phyloP scores from a whole-genome alignment of 1,140 invertebrate genomes.

The Vollenhovia emeryi region DNA sequence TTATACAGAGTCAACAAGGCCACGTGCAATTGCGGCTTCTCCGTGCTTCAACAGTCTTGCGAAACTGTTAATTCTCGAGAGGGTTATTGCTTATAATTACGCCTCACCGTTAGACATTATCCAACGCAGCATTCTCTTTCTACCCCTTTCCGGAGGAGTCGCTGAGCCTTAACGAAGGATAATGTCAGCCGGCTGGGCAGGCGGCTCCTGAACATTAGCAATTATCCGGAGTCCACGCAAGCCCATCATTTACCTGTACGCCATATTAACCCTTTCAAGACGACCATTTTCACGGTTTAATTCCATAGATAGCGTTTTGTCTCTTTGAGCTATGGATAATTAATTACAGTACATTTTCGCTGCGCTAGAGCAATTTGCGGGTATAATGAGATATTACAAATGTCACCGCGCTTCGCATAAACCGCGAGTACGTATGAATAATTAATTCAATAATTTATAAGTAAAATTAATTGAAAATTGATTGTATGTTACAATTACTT shows the following conservation, averaged over 20 bases:
- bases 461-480: background rate
- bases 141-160: background rate
- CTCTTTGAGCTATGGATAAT: background rate
- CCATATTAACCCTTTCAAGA: constrained; percentile 23
- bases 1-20: background rate
- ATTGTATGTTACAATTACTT: background rate
- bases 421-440: background rate
- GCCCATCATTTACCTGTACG: constrained; percentile 24
- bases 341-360: constrained; percentile 2
- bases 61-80: constrained; percentile 24
- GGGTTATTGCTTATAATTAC: constrained; percentile 62
- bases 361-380: background rate
- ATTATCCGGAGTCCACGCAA: constrained; percentile 5
- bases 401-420: background rate
- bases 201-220: constrained; percentile 33
- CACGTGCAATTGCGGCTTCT: no score
- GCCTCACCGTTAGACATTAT: constrained; percentile 46
- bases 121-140: constrained; percentile 23
- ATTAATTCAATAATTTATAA: constrained; percentile 22
- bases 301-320: background rate
- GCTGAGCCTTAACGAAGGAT: constrained; percentile 40
- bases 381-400: background rate
- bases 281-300: constrained; percentile 31
- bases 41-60: constrained; percentile 27
- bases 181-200: constrained; percentile 24